Evolutionary conservation across 2,113 vertebrate genomes (phyloP), one percentile per base, ranked within the genome.

Genomic region (Thryonomys swinderianus): DNA sequence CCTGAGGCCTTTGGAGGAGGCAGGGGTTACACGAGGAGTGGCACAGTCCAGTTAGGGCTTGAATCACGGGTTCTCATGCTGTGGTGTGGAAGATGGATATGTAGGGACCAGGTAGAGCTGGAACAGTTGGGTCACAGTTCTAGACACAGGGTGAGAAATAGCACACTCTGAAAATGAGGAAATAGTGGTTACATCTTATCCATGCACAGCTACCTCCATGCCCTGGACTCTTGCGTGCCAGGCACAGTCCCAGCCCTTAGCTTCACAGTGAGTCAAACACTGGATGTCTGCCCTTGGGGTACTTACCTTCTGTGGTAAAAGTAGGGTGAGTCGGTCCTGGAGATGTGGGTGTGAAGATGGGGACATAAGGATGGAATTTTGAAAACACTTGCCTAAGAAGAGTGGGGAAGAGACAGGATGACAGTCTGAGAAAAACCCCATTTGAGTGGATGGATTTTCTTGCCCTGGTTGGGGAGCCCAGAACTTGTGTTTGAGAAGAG

Each of bases 1-100:
- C 73, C 86, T 48, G 5, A 90, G 88, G 45, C 89, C 59, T 73
- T 82, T 21, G 51, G 55, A 59, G 30, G 51, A 34, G 32, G 20
- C 42, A 66, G 25, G 55, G 91, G 20, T 40, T 0, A 0, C 14
- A n/a, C 2, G 7, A 8, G 37, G 61, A 91, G 37, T 69, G 61
- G 37, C 37, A 9, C 0, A 0, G n/a, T 69, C 34, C 11, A 53
- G 10, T 53, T 48, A 30, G 20, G 5, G 4, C 7, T 45, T 18
- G 5, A 34, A 12, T 48, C 48, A n/a, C 12, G 27, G 57, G 30
- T 53, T 51, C 61, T n/a, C 34, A 4, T 0, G 2, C 76, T 11
- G 37, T 18, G 51, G 55, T 14, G 2, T 55, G 61, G 59, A 64
- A 4, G 27, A 9, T 27, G 51, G 42, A 7, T 55, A 2, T 73